A percentile compares a stretch with the other conserved stretches of the same genome.
These are phyloP conservation scores for Cerceris rybyensis DNA, from an alignment of 2,888 invertebrate species.

Conservation along the genomic window DNA sequence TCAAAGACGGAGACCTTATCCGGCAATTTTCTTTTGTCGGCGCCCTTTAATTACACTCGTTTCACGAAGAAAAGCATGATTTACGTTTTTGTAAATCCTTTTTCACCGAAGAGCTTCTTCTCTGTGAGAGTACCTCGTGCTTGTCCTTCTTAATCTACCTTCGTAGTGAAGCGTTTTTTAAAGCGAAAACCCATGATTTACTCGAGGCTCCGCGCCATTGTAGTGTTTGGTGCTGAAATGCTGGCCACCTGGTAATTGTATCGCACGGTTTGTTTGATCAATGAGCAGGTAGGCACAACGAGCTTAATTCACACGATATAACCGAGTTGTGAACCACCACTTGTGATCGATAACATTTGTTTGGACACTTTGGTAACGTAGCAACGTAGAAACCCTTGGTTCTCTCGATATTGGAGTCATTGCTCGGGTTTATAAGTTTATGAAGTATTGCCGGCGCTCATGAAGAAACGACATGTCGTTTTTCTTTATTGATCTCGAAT, in stretches of 20 bases:
- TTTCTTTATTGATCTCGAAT: neutral
- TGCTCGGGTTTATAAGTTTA: neutral
- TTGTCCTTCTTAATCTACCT: no score
- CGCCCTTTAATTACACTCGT: neutral
- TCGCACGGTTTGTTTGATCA: conserved; percentile 70
- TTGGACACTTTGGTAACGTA: conserved; percentile 74
- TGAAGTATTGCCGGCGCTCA: neutral
- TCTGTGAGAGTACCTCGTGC: no score
- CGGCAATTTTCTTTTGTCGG: conserved; percentile 20
- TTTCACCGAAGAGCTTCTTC: no score
- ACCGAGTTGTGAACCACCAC: conserved; percentile 17
- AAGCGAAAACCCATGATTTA: no score
- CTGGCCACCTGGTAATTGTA: conserved; percentile 26
- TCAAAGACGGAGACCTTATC: neutral
- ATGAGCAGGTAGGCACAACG: conserved; percentile 63
- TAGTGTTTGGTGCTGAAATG: neutral
- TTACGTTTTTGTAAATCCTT: no score
- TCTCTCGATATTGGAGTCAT: conserved; percentile 26
- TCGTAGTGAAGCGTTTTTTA: no score
- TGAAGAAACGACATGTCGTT: neutral
- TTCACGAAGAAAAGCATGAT: neutral
- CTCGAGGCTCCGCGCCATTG: no score
- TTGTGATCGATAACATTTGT: conserved; percentile 77
- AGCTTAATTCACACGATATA: conserved; percentile 43
- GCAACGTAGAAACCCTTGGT: conserved; percentile 65